Conservation (phyloP, 2,113 vertebrate genomes). For the Castor canadensis region DNA sequence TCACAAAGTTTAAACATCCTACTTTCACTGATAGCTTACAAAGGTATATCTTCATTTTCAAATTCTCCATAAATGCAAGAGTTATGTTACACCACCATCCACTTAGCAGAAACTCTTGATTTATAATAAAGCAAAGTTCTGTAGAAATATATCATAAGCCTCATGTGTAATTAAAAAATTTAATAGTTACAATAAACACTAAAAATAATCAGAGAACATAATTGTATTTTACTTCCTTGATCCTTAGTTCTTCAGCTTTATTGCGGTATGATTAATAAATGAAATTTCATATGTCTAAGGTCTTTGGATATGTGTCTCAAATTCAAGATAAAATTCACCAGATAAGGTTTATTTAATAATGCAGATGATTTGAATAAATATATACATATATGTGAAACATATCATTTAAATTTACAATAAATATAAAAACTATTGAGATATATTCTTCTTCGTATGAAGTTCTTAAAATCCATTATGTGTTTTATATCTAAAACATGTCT, state of each 20-base stretch:
- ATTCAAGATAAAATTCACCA: no score
- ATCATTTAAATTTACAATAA: background rate
- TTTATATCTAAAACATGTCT: background rate
- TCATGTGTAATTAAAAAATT: background rate
- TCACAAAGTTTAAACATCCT: background rate
- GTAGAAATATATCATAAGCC: background rate
- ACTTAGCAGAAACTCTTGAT: background rate
- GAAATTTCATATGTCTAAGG: background rate
- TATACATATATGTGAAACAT: background rate
- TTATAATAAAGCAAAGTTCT: background rate
- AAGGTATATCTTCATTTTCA: background rate
- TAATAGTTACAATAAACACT: background rate
- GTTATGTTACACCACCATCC: background rate
- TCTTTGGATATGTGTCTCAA: background rate
- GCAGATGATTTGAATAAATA: background rate
- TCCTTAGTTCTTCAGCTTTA: background rate
- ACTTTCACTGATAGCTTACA: background rate
- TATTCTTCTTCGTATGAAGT: background rate
- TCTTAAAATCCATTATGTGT: background rate
- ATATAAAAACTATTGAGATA: background rate
- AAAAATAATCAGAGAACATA: background rate
- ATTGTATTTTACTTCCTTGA: background rate
- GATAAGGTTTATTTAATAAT: background rate
- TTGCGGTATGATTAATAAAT: background rate
- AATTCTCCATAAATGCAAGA: background rate